Evolutionary conservation across 1,140 invertebrate genomes (phyloP), one percentile per base, ranked within the genome.

Genomic region (Pollicipes pollicipes): DNA sequence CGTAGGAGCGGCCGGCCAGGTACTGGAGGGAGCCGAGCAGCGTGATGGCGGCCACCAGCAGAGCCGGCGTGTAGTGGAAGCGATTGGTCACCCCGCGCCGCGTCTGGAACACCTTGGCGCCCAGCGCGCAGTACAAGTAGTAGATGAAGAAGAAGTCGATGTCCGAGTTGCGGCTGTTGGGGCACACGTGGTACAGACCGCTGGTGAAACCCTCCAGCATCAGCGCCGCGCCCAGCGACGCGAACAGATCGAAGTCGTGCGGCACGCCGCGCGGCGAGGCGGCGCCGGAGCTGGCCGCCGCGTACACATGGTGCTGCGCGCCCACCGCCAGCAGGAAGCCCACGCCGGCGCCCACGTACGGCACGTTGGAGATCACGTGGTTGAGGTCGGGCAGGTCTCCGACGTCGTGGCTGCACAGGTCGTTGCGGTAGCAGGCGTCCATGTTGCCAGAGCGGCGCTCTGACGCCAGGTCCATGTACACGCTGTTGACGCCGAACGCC

Each of bases 121-220:
- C 93, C 74, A 86, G 88, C 0, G 95, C 77, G 32, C 90, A 87
- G 10, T 89, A 85, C 75, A 92, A 92, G 28, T 93, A 85, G 77
- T 94, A 94, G 91, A 94, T 94, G 76, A 93, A 94, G 75, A 90
- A 90, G 0, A 91, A 90, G 79, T 94, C 91, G 81, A 95, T 94
- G 80, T 94, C 90, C 79, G 93, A 94, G 78, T 94, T 94, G 70
- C 86, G 87, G 75, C 87, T 86, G 79, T 88, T 93, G 1, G 91
- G 91, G 78, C 91, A 94, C 13, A 94, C 83, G 76, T 91, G 89
- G 78, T 94, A 94, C 76, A 88, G 90, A 26, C 85, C 90, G 35
- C 88, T 91, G 35, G 94, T 82, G 35, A 94, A 76, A 0, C 91
- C 92, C 83, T 94, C 91, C 87, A 91, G 91, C 28, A 90, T 86